Evolutionary conservation across 2,113 vertebrate species (phyloP), one percentile per base, ranked within the genome.

Genomic region (Ascaphus truei): DNA sequence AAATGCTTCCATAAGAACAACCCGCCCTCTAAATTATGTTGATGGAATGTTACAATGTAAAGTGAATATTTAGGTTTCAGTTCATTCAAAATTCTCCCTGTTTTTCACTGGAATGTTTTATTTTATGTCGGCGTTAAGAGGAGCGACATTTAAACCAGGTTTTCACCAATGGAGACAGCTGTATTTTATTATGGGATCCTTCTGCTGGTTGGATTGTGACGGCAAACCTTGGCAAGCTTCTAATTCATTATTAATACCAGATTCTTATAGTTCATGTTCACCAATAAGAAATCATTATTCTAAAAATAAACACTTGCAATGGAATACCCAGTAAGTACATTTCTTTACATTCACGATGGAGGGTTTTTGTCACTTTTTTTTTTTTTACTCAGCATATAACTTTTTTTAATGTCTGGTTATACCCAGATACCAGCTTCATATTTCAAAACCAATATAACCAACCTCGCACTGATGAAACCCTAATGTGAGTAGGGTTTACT

Each of bases 181-280:
- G 90, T 79, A 84, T 85, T 86, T 87, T 82, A 87, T 89, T 90
- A 88, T 75, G 75, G 81, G 86, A 83, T 80, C 75, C 80, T 87
- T 85, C 87, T 88, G 81, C 83, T 79, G 88, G 83, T 74, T 84
- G 80, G 80, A 75, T 83, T 86, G 86, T 88, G 87, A 74, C 76
- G 80, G 84, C 79, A 72, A 75, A 79, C 62, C 82, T 79, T 86
- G 63, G 80, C 75, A 56, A 85, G 78, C 81, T 71, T 78, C 80
- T 73, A 61, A 78, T 62, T 79, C 81, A 50, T 80, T 84, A 88
- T 87, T 84, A 73, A 78, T 85, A 84, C 87, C 85, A 85, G 76
- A 64, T 78, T 31, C 74, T 81, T 67, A 73, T 71, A 62, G 72
- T 52, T 67, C 64, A 76, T 57, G 72, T 62, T 61, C 72, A 74